Evolutionary conservation across 2,113 vertebrate species (phyloP), one percentile per base, ranked within the genome.

Genomic region (Podarcis muralis): DNA sequence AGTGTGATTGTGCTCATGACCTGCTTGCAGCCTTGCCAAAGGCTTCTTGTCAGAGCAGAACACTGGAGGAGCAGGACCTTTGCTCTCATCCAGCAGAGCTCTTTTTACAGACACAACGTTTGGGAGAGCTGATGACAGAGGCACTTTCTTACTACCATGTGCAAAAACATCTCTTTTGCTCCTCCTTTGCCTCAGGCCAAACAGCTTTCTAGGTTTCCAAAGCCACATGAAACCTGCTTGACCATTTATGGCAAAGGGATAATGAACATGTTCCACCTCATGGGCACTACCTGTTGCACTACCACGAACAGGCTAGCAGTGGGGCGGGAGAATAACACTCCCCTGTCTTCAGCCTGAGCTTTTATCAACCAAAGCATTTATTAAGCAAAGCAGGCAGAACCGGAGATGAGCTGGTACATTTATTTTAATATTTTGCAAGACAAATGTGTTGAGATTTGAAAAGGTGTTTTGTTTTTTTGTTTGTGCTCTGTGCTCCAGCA

Each of bases 401-500:
- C 22, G 6, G 69, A 25, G 83, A 59, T 57, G 83, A 84, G 43
- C 69, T 57, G n/a, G 69, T 74, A 71, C 30, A 53, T 72, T 72
- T 62, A 81, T 82, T 82, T 82, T 82, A 25, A 37, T 82, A 25
- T 82, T 66, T 82, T 82, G 80, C 59, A 82, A 82, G n/a, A 66
- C 57, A 82, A 82, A 82, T 65, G 57, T 11, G 59, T 13, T 25
- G 80, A 82, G 80, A 65, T 65, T 22, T 5, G 59, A 81, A 62
- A 20, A 53, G 48, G 2, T 53, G 48, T 1, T 48, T 48, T 6
- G 6, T 48, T 48, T 48, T 1, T 2, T 12, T 23, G 3, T 27
- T 27, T 65, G n/a, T 35, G 43, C 18, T 84, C 30, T 65, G n/a
- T 35, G 43, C 18, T 84, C 30, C 43, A 18, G 25, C 30, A 57